Conservation (phyloP, 2,888 invertebrate genomes). For the Folsomia candida region DNA sequence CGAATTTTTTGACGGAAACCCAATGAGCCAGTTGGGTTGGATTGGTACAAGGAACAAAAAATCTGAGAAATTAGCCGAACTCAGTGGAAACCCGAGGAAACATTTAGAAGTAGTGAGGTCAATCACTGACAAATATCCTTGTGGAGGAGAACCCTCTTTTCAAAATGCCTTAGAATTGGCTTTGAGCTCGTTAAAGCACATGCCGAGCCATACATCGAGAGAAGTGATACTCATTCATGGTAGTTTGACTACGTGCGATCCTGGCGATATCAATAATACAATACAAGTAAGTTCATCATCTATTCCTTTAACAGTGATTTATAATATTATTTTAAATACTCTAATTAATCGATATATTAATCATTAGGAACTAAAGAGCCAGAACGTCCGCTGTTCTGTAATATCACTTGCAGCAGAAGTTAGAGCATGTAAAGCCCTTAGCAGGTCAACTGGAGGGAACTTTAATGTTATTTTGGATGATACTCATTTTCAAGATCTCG, state of each 20-base stretch:
- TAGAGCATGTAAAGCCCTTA: constrained; percentile 80
- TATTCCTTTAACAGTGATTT: too few species aligned
- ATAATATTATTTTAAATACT: too few species aligned
- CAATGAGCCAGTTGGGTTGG: constrained; percentile 93
- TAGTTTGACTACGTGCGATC: constrained; percentile 95
- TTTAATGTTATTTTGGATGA: constrained; percentile 86
- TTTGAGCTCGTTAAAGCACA: constrained; percentile 73
- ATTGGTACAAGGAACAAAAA: constrained; percentile 88
- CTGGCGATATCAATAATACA: constrained; percentile 82
- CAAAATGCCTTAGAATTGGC: constrained; percentile 94
- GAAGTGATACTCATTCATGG: constrained; percentile 90
- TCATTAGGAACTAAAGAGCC: constrained; percentile 63
- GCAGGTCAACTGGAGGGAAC: constrained; percentile 80
- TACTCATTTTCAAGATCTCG: constrained; percentile 63
- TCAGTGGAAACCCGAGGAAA: constrained; percentile 81
- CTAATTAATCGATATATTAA: neutral
- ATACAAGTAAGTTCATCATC: constrained; percentile 71
- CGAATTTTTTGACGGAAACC: constrained; percentile 98
- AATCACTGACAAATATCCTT: constrained; percentile 57
- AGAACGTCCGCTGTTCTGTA: constrained; percentile 85
- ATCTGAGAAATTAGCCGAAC: constrained; percentile 85
- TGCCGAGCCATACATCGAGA: constrained; percentile 91
- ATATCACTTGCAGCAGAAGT: constrained; percentile 95
- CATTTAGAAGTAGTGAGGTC: constrained; percentile 64
- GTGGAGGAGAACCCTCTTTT: constrained; percentile 90